A percentile compares a stretch with the other conserved stretches of the same genome.
These are phyloP conservation scores for Dynastes tityus DNA, from an alignment of 2,888 invertebrate species.

Conservation along the genomic window DNA sequence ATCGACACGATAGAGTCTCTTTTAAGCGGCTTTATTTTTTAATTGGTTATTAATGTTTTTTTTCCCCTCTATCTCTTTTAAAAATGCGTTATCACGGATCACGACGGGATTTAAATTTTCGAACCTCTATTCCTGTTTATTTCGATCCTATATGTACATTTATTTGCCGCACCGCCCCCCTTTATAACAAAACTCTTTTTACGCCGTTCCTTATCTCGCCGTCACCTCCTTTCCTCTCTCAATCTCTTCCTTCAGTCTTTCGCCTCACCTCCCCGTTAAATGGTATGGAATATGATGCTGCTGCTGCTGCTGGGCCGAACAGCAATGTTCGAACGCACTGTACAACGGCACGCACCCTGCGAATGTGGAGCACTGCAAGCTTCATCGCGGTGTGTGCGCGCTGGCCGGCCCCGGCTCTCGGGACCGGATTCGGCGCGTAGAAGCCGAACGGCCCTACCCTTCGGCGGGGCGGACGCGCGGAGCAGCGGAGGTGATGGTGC, in stretches of 20 bases:
- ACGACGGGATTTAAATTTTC: too few species aligned
- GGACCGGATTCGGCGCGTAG: slow-evolving; percentile 53
- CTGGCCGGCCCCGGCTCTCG: slow-evolving; percentile 56
- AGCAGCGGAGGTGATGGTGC: too few species aligned
- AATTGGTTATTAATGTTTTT: too few species aligned
- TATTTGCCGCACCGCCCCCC: slow-evolving; percentile 34
- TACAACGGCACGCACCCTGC: slow-evolving; percentile 64
- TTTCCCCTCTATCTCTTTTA: too few species aligned
- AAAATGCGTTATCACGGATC: too few species aligned
- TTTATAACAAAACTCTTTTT: too few species aligned
- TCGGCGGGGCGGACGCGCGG: slow-evolving; percentile 40
- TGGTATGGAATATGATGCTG: slow-evolving; percentile 14
- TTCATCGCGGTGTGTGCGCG: slow-evolving; percentile 66
- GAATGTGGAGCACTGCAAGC: slow-evolving; percentile 66
- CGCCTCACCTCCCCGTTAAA: background rate
- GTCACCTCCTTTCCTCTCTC: background rate
- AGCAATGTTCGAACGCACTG: slow-evolving; percentile 52
- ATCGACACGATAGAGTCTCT: background rate
- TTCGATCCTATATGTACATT: background rate
- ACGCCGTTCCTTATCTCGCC: background rate
- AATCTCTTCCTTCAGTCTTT: too few species aligned
- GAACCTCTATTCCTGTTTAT: background rate
- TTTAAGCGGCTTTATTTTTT: background rate
- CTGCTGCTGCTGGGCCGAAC: slow-evolving; percentile 48
- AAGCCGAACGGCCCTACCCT: slow-evolving; percentile 52